Conservation (phyloP, 2,797 vertebrate species). For the Prionace glauca region DNA sequence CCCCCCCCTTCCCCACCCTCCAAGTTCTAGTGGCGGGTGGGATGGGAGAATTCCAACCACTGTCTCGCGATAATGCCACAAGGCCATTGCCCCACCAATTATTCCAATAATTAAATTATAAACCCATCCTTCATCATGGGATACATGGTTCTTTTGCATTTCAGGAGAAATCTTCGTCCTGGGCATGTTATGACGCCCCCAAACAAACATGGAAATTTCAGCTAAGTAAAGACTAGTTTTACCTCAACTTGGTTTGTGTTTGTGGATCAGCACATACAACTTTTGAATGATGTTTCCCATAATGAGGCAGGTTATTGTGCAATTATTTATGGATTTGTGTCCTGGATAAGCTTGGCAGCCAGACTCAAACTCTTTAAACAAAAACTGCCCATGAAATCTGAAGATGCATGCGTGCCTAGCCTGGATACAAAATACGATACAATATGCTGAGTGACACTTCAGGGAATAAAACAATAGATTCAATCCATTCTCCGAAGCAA, state of each 20-base stretch:
- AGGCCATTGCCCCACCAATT: too few relatives aligned
- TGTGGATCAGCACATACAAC: background rate
- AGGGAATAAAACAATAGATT: slow-evolving; percentile 55
- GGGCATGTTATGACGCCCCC: background rate
- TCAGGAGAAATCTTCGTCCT: background rate
- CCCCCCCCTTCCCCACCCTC: too few relatives aligned
- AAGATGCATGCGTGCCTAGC: slow-evolving; percentile 50
- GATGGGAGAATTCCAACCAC: too few relatives aligned
- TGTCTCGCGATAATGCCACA: too few relatives aligned
- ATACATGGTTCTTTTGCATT: background rate
- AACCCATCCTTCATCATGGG: background rate
- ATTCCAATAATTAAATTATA: background rate
- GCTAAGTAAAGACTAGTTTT: background rate
- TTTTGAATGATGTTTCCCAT: background rate
- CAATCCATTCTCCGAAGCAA: slow-evolving; percentile 58
- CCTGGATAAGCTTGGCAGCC: background rate
- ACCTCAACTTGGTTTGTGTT: background rate
- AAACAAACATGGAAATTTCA: background rate
- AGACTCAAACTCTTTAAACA: background rate
- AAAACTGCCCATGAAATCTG: background rate
- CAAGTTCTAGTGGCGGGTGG: too few relatives aligned
- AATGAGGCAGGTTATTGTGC: background rate
- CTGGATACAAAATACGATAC: slow-evolving; percentile 55
- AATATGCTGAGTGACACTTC: slow-evolving; percentile 56
- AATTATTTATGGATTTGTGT: slow-evolving; percentile 29